Evolutionary conservation across 2,797 vertebrate genomes (phyloP).

Genomic region (Mastacembelus armatus): DNA sequence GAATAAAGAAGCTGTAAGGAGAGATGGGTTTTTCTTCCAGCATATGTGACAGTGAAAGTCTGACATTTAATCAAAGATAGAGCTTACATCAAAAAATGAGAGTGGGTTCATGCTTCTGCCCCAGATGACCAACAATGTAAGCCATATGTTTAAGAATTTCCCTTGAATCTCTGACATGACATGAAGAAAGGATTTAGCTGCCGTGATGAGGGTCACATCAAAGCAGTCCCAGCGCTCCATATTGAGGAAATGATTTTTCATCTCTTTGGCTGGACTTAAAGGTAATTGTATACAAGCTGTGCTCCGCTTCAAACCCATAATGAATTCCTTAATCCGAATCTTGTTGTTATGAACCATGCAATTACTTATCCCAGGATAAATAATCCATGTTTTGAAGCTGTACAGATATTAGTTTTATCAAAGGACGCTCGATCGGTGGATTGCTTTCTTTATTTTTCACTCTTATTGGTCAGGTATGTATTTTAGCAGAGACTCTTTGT

Average conservation of each 20-base stretch:
- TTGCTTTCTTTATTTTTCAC: constrained; percentile 43
- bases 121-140: constrained; percentile 69
- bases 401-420: constrained; percentile 70
- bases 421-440: constrained; percentile 57
- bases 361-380: constrained; percentile 81
- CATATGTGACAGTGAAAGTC: constrained; percentile 63
- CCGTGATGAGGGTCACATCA: constrained; percentile 66
- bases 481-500: neutral
- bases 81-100: constrained; percentile 31
- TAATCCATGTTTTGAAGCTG: constrained; percentile 82
- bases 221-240: constrained; percentile 67
- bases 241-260: constrained; percentile 77
- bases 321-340: constrained; percentile 87
- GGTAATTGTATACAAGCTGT: constrained; percentile 85
- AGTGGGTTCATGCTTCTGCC: constrained; percentile 53
- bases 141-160: constrained; percentile 80
- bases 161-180: constrained; percentile 69
- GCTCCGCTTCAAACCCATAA: constrained; percentile 82
- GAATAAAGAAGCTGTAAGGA: constrained; percentile 31
- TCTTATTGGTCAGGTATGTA: constrained; percentile 10
- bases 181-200: constrained; percentile 83
- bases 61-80: constrained; percentile 73
- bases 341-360: constrained; percentile 85
- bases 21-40: constrained; percentile 41
- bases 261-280: constrained; percentile 61